Base-by-base conservation (phyloP, 2,797 vertebrate species). In the Etheostoma nigrum region DNA sequence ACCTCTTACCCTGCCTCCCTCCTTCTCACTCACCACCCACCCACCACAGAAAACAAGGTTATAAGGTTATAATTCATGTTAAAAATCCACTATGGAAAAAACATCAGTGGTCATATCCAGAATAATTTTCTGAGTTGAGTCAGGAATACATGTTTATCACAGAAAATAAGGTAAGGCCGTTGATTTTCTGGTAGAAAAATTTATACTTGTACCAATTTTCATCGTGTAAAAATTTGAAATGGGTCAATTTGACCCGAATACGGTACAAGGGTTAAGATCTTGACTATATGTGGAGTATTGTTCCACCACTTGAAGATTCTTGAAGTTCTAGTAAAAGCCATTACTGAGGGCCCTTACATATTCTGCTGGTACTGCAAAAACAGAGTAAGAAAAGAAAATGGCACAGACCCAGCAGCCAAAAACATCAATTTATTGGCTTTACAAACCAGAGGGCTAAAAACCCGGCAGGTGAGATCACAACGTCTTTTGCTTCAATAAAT, bases 401-500 rank as follows among this genome's bases (percentile, higher is more conserved):
- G 55, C 54, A 58, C 33, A n/a, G 67, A 72, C 42, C 51, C 69
- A 68, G 76, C 65, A 74, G 57, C 53, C 53, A 67, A 83, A 79
- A 67, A 40, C 21, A 18, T 70, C 47, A 54, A 67, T 77, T 70
- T 61, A 76, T 52, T 51, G 33, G 42, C 45, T 48, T 81, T 68
- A 64, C 47, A 80, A 78, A 68, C 47, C 9, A 2, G 8, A 60
- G 66, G 66, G 53, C 19, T 54, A 68, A 68, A 62, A 44, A 52
- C 48, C 72, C 21, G 52, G 42, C 70, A 76, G 64, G 67, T 79
- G 62, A 66, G 63, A 83, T 76, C 63, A 36, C 60, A 72, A 33
- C 19, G 12, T 73, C 45, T 62, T 83, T 83, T 83, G 64, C 72
- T 63, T 67, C 47, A 69, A 48, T 83, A 55, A 84, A 88, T 86